Evolutionary conservation across 2,797 vertebrate species (phyloP), one percentile per base, ranked within the genome.

Genomic region (Squalus acanthias): DNA sequence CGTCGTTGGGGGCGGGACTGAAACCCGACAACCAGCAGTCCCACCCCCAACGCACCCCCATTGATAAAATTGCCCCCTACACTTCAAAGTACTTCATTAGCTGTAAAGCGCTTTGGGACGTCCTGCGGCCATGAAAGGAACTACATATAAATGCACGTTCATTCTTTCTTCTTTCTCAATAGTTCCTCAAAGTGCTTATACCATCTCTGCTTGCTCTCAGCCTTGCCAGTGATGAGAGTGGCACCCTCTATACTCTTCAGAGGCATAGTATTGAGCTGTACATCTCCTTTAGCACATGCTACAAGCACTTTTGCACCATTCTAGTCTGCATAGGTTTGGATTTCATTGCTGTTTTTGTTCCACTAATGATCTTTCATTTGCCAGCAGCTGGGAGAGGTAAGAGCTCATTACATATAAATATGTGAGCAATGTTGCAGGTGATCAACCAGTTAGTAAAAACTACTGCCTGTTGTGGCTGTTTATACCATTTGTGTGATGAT

Each of bases 401-500:
- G 10, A 17, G 53, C 88, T 91, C 57, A 91, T 91, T 88, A 79
- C 33, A 33, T n/a, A 88, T 88, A 88, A 88, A 50, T 91, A n/a
- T 91, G 88, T 63, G 88, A 91, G 57, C 15, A 63, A 33, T 63
- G 88, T 57, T 33, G 57, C 88, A 91, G 88, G 63, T 65, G 15
- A n/a, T 92, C 89, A 92, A 92, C 60, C 89, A 92, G 1, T 92
- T 65, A 20, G 63, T 92, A 92, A 92, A 92, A 92, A 67, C 39
- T 92, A 33, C 12, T 60, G 57, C 57, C 88, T 91, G 88, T 29
- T 89, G 24, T 60, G 87, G 87, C 13, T 65, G 33, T 22, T 39
- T 29, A n/a, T n/a, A 92, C n/a, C 33, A 92, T 92, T 92, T 92
- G 33, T 92, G 89, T 20, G n/a, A 92, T 67, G 63, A 92, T 15